Evolutionary conservation across 2,888 invertebrate genomes (phyloP), one percentile per base, ranked within the genome.

Genomic region (Agonopterix alstromeriana): DNA sequence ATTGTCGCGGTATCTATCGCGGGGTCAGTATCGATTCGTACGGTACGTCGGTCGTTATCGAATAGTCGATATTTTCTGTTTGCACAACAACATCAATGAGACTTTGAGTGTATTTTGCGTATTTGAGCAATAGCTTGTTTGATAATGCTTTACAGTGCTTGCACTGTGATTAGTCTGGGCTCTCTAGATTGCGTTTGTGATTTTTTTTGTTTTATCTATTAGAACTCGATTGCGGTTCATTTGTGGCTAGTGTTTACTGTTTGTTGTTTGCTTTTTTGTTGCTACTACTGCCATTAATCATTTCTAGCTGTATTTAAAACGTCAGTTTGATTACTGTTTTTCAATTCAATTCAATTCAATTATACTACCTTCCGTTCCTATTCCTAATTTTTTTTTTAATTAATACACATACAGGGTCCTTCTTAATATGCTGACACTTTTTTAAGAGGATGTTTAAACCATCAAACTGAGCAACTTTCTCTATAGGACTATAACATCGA

Each of bases 81-180:
- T 84, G 73, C 72, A 54, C 67, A 73, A 72, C 64, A 67, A 77
- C 84, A 82, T 85, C 85, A 82, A 80, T 83, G 81, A 69, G 73
- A 70, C 73, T 61, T 82, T 68, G 80, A 82, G 83, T 77, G 73
- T 82, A 77, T 79, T 79, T 82, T 77, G 78, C 81, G 74, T 85
- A 79, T 86, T 86, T 83, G 79, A 83, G 78, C 81, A 82, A 84
- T 82, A 85, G 81, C 80, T 83, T 81, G 82, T 82, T 78, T 79
- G 82, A 78, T 83, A 82, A 78, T 71, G 69, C 68, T 79, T 71
- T 70, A 75, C 77, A 74, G 70, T 77, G 78, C 77, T 81, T 76
- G 75, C 67, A 68, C 64, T 80, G 67, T 74, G 78, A 83, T 83
- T 82, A 83, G 71, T 70, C 65, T 66, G 67, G 63, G 63, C 72